Percentiles rank a stretch among this genome's conserved stretches.
Conservation (phyloP, 2,797 vertebrate genomes). For the Periparus ater region DNA sequence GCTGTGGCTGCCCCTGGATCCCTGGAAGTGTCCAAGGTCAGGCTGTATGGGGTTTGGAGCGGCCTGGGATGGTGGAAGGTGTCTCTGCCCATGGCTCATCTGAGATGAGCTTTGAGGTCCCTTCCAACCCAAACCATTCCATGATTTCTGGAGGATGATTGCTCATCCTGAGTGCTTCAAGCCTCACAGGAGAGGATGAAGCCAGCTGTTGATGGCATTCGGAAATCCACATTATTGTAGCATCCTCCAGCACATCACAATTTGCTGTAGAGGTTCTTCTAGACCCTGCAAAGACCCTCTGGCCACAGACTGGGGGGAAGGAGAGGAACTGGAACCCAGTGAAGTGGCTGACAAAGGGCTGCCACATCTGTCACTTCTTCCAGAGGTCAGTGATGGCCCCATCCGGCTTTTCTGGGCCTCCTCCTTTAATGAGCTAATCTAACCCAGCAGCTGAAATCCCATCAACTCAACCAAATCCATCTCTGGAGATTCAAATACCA, state of each 20-base stretch:
- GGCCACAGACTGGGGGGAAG: background rate
- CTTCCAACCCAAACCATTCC: background rate
- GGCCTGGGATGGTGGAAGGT: accelerated
- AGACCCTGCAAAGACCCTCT: background rate
- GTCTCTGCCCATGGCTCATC: background rate
- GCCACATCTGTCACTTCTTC: background rate
- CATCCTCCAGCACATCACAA: background rate
- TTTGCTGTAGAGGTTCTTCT: background rate
- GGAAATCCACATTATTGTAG: background rate
- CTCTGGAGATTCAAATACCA: background rate
- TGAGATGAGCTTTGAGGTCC: background rate
- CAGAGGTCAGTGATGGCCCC: background rate
- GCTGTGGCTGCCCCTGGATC: background rate
- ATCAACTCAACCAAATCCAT: background rate
- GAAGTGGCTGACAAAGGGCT: background rate
- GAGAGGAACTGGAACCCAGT: background rate
- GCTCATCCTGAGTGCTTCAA: background rate
- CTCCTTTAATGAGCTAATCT: background rate
- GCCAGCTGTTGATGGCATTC: background rate
- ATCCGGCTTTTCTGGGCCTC: background rate
- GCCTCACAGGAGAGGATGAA: background rate
- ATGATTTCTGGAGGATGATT: background rate
- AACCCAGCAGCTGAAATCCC: constrained; percentile 14
- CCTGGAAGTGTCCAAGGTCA: background rate
- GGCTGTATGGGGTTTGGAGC: accelerated